Evolutionary conservation across 2,113 vertebrate species (phyloP), one percentile per base, ranked within the genome.

Genomic region (Ancistrus triradiatus): DNA sequence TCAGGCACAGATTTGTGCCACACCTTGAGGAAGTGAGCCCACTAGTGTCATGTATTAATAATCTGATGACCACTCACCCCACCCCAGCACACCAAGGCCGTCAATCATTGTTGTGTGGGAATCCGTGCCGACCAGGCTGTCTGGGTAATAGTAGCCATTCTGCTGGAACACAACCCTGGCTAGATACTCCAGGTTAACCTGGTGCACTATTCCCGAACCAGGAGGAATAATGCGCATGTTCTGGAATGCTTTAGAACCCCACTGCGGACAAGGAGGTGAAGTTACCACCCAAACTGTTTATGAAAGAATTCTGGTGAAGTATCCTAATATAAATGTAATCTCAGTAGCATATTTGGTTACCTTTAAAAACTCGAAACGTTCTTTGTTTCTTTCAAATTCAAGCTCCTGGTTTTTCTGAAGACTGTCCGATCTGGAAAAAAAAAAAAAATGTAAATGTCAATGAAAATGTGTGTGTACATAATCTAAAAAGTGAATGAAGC

Each of bases 61-160:
- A n/a, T n/a, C n/a, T n/a, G n/a, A n/a, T n/a, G n/a, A 31, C 3
- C 2, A 78, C 93, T 77, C 82, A 98, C 96, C 96, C 96, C 95
- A 99, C 62, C 96, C 96, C 6, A 99, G 91, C 7, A 99, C 87
- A 0, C 96, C 96, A 68, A 99, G 87, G 13, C 95, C 96, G 2
- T 98, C 87, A 0, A 99, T 96, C 96, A 99, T 99, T 57, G 96
- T 99, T 9, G 96, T 98, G 82, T 99, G 96, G 0, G 95, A 99
- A 78, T 99, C 96, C 0, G 96, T 99, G 81, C 96, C 96, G 79
- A 98, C 95, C 28, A 99, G 86, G 1, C 96, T 99, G 80, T 99
- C 96, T 0, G 95, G 96, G 71, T 98, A 99, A 31, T 90, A 92
- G 73, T 81, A 91, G 6, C 88, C 92, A 13, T 93, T 83, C 9